Evolutionary conservation across 2,888 invertebrate species (phyloP), one percentile per base, ranked within the genome.

Genomic region (Machimus rusticus): DNA sequence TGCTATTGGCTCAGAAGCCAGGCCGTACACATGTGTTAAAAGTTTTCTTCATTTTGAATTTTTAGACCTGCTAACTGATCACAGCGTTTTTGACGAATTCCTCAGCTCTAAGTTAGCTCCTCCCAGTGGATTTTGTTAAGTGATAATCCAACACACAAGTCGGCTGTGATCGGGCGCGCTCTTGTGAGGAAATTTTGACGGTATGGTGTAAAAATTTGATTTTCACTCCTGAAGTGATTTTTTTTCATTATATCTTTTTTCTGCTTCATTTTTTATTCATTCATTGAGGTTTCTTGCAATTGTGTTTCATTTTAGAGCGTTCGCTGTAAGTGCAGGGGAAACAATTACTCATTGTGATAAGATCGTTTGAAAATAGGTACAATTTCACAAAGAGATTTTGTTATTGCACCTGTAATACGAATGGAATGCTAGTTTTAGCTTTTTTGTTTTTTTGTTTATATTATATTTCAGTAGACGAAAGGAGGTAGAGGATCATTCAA

Each of bases 191-290:
- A 34, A 87, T 88, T 88, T 88, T 88, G 86, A 88, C 88, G 85
- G 85, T 79, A 88, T 86, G 88, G 88, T 87, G 88, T 88, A 88
- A 88, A 88, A 88, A 88, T 88, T 87, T 87, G 74, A 88, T 88
- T 88, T 88, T 88, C 87, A 88, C 88, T 88, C 82, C 79, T 55
- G 51, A 51, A 87, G 66, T 81, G 87, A 19, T 28, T 82, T 51
- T 87, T 87, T 87, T 28, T 66, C 55, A 28, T 43, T 74, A 31
- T 85, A n/a, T 87, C 76, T 46, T 31, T 39, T 39, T 77, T 34
- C 51, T 57, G 39, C 23, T 77, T 23, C 43, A 76, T 57, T 74
- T 87, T 87, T 66, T 57, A 31, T 86, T 55, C 37, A 14, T 37
- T 55, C 14, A 46, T 46, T 74, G 34, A 28, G 74, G 12, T 85